Evolutionary conservation across 2,797 vertebrate species (phyloP), one percentile per base, ranked within the genome.

Genomic region (Microctenopoma lineatum): DNA sequence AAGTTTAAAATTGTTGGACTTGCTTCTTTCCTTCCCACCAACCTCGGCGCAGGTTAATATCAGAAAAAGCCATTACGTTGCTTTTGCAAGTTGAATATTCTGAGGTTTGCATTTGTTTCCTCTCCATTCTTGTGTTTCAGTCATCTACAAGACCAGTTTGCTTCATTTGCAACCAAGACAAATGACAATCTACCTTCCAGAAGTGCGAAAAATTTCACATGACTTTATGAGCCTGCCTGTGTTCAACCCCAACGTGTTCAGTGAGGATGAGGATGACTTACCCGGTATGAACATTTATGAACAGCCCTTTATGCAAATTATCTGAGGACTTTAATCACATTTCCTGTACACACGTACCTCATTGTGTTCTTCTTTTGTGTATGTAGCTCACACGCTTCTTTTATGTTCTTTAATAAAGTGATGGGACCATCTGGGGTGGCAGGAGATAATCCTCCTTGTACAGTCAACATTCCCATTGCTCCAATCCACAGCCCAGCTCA

Each of bases 1-100:
- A 99, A 99, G 92, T 99, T 99, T 92, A 99, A 99, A 94, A 99
- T 99, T 60, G 98, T 99, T 58, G 98, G 98, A 74, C 96, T 99
- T 88, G 97, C 98, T 61, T 94, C 97, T 64, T 99, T 99, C 89
- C 95, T 99, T 77, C 98, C 98, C 63, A 95, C 97, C 75, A 99
- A 98, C 88, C 96, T 99, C 12, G 98, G 98, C 83, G 98, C 98
- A 96, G 98, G 98, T 99, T 96, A 81, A 70, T 56, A 0, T 47
- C 3, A n/a, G 32, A n/a, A 42, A 50, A 55, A 56, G 0, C 3
- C 38, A 39, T 39, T 0, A 45, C 3, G 4, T n/a, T n/a, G 42
- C 5, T 2, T 18, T 45, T 10, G 1, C n/a, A 0, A 42, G 2
- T 15, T 5, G 1, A 3, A 5, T 16, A 1, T 15, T 5, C 41